Conservation (phyloP, 2,888 invertebrate genomes). For the Erynnis tages region DNA sequence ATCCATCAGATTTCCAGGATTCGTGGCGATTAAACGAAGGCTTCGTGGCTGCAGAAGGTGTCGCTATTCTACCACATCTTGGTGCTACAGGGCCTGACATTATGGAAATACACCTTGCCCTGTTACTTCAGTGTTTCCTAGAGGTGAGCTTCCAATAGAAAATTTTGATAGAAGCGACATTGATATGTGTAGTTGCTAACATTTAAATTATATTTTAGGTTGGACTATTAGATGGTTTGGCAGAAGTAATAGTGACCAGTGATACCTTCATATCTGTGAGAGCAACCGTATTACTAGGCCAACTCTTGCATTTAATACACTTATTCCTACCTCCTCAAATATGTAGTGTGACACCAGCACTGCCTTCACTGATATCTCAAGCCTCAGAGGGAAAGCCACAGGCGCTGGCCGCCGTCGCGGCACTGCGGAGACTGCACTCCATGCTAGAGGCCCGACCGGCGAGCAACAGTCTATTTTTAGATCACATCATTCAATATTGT, state of each 20-base stretch:
- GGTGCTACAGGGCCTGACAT: conserved; percentile 93
- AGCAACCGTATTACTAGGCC: conserved; percentile 94
- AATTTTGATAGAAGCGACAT: neutral
- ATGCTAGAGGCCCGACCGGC: conserved; percentile 91
- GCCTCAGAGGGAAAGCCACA: conserved; percentile 90
- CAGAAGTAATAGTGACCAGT: conserved; percentile 94
- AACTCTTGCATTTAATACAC: conserved; percentile 93
- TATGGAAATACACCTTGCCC: conserved; percentile 93
- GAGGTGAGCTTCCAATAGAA: conserved; percentile 73
- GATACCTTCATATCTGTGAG: conserved; percentile 95
- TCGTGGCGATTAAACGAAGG: conserved; percentile 95
- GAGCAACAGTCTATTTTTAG: conserved; percentile 91
- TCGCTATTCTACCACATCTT: conserved; percentile 91
- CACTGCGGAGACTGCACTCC: conserved; percentile 88
- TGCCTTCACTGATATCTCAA: conserved; percentile 90
- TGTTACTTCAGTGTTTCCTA: conserved; percentile 93
- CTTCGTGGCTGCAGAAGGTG: conserved; percentile 96
- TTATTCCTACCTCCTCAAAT: conserved; percentile 93
- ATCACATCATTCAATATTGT: conserved; percentile 86
- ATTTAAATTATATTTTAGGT: conserved; percentile 60
- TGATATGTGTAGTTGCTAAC: neutral
- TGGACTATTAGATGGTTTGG: conserved; percentile 92
- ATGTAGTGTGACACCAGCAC: conserved; percentile 90
- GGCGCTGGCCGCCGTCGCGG: conserved; percentile 91
- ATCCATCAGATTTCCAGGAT: conserved; percentile 92